Evolutionary conservation across 2,113 vertebrate genomes (phyloP), one percentile per base, ranked within the genome.

Genomic region (Paratilapia polleni): DNA sequence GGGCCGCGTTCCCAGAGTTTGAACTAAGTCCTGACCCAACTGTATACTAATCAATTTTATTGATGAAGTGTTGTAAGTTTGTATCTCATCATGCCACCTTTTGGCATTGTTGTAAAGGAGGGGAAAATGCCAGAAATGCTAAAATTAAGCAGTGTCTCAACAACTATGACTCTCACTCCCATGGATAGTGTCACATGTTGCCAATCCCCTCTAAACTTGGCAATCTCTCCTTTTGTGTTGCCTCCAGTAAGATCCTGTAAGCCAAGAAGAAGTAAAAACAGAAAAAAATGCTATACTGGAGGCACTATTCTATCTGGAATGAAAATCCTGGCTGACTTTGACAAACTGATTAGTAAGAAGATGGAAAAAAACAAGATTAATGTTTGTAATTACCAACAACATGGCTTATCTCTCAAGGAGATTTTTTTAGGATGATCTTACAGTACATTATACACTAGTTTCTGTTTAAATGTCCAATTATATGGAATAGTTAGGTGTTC

Each of bases 291-390:
- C 52, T 81, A 77, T 41, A 91, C 86, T 84, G 59, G 79, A 91
- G 91, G 90, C 87, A 54, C 68, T 75, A 85, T 87, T 90, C 77
- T 79, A 88, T 88, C 87, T 84, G 89, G 82, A 88, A 78, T 49
- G 49, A 82, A 86, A 90, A 91, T 85, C 90, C 92, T 94, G 94
- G 89, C 90, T 91, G 92, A 94, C 93, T 94, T 93, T 95, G 92
- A 94, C 92, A 91, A 95, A 95, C 85, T 89, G 91, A 95, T 94
- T 93, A 94, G 90, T 75, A 91, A 94, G 77, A 91, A 92, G 92
- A 90, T 66, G 26, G 83, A 85, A 88, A 94, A n/a, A 93, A 89
- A 92, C 77, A 78, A 93, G 93, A 95, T 94, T 93, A 95, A 95
- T 95, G 92, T 93, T 82, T 91, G 82, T 94, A 95, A 94, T 94